Evolutionary conservation across 1,140 invertebrate genomes (phyloP).

Genomic region (Ridgeia piscesae): DNA sequence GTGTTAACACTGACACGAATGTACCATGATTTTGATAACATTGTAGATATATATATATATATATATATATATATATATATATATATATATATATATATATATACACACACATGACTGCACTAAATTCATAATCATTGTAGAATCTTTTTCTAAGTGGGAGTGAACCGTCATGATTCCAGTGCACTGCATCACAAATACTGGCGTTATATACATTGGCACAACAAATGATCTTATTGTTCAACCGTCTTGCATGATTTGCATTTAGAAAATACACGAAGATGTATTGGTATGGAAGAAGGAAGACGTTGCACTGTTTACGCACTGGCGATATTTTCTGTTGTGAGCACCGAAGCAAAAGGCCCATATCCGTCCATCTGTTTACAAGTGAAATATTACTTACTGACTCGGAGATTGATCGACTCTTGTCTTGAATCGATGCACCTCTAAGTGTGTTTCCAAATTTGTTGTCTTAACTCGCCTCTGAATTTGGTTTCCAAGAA

Average conservation of each 20-base stretch:
- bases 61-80: no score
- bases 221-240: not conserved
- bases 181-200: not conserved
- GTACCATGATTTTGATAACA: not conserved
- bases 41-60: no score
- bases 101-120: no score
- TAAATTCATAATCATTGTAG: no score
- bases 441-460: no score
- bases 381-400: no score
- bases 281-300: no score
- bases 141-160: not conserved
- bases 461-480: no score
- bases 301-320: not conserved
- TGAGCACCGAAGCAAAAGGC: not conserved
- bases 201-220: not conserved
- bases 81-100: no score
- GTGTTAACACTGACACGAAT: not conserved
- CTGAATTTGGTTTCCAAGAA: no score
- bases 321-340: not conserved
- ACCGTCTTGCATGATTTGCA: not conserved
- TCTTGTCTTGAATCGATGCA: no score
- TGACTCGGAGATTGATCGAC: no score
- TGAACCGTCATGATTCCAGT: not conserved
- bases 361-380: not conserved
- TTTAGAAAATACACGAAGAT: not conserved